These are phyloP conservation scores for Megaceryle maxima DNA, from an alignment of 2,113 vertebrate genomes.

Conservation along the genomic window DNA sequence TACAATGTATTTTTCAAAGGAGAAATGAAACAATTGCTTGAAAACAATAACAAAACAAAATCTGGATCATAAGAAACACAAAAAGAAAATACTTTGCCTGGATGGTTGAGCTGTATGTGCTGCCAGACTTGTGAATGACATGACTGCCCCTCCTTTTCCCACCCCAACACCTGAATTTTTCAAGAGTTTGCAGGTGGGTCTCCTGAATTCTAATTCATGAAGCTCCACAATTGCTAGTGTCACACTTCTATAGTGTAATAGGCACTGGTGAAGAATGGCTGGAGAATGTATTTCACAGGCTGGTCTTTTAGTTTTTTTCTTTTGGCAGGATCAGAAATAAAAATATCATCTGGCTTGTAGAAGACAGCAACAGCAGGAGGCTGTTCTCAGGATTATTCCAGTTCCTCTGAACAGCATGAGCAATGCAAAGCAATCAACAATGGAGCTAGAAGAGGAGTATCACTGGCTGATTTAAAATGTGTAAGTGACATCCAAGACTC, in stretches of 20 bases:
- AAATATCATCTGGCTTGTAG: neutral
- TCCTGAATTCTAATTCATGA: rapidly evolving
- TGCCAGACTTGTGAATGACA: neutral
- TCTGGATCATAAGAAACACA: neutral
- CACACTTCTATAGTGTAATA: neutral
- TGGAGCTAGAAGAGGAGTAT: neutral
- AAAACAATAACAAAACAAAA: neutral
- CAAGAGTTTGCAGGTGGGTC: neutral
- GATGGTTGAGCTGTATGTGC: neutral
- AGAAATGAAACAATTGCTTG: neutral
- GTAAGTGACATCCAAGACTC: neutral
- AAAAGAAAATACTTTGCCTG: neutral
- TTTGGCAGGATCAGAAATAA: neutral
- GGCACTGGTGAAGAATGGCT: neutral
- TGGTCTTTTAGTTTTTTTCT: neutral
- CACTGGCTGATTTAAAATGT: neutral
- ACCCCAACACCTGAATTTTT: neutral
- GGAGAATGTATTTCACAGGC: neutral
- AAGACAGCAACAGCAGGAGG: neutral
- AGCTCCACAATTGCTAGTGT: neutral
- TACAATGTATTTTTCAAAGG: neutral
- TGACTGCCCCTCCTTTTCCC: neutral
- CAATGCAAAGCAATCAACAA: neutral
- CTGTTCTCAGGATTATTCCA: neutral
- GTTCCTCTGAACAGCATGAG: neutral